phyloP scores from a whole-genome alignment of 2,113 vertebrate genomes.

The Okapia johnstoni region DNA sequence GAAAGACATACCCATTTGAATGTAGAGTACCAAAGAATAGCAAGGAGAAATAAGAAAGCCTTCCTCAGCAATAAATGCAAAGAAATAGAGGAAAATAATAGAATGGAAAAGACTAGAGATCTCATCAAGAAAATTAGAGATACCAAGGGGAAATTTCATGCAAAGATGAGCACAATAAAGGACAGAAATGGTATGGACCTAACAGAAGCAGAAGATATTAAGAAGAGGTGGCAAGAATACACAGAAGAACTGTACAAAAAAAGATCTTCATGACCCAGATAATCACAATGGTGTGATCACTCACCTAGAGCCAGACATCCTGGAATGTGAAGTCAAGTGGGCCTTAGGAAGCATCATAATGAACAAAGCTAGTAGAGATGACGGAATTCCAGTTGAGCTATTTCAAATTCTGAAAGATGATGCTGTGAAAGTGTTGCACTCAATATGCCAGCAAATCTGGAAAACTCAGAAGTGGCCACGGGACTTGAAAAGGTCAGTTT shows the following conservation, averaged over 20 bases:
- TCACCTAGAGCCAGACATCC: neutral
- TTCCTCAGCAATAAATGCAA: neutral
- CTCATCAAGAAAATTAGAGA: neutral
- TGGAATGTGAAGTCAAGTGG: neutral
- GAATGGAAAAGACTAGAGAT: neutral
- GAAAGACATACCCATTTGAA: neutral
- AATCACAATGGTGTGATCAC: neutral
- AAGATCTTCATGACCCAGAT: neutral
- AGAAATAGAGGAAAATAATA: neutral
- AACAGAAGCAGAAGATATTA: neutral
- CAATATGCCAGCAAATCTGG: neutral
- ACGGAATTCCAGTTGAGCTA: neutral
- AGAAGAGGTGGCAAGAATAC: neutral
- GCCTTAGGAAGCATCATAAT: neutral
- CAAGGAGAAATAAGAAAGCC: neutral
- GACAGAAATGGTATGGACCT: neutral
- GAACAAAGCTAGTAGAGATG: neutral
- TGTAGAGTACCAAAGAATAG: neutral
- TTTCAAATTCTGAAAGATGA: neutral
- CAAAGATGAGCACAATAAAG: neutral
- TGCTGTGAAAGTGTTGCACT: neutral
- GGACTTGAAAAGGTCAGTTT: neutral
- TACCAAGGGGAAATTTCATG: neutral
- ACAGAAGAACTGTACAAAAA: neutral
- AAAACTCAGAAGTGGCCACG: neutral